Percentiles rank a stretch among this genome's conserved stretches.
These are phyloP conservation scores for Acleris emargana DNA, from an alignment of 2,888 invertebrate species.

Conservation along the genomic window DNA sequence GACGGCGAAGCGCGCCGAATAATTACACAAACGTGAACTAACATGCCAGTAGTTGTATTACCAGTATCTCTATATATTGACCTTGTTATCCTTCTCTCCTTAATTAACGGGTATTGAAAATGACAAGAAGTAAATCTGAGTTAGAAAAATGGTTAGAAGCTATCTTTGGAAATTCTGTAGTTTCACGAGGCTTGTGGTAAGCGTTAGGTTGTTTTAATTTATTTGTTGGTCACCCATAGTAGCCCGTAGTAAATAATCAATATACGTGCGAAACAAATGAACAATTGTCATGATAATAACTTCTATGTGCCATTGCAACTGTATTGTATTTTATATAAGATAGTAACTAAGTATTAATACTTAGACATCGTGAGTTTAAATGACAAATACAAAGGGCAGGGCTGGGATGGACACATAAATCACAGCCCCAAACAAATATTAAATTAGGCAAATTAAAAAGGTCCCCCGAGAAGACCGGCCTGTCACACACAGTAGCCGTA, in stretches of 20 bases:
- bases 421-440: constrained; percentile 31
- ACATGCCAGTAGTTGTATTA: too few relatives aligned
- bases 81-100: not conserved
- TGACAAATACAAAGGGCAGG: constrained; percentile 27
- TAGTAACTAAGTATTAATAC: not conserved
- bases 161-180: too few relatives aligned
- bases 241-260: too few relatives aligned
- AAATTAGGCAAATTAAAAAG: constrained; percentile 36
- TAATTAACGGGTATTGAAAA: not conserved
- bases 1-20: constrained; percentile 17
- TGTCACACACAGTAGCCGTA: constrained; percentile 2
- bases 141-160: too few relatives aligned
- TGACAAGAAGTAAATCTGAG: too few relatives aligned
- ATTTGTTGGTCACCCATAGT: too few relatives aligned
- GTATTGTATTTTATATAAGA: too few relatives aligned
- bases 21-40: constrained; percentile 12
- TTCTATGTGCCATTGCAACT: too few relatives aligned
- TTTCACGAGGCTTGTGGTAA: too few relatives aligned
- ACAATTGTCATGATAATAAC: too few relatives aligned
- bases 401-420: constrained; percentile 28
- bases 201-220: too few relatives aligned
- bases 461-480: constrained; percentile 9
- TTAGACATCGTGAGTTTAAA: constrained; percentile 9
- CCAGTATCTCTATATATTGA: not conserved
- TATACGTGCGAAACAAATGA: too few relatives aligned